Evolutionary conservation across 2,888 invertebrate genomes (phyloP).

Genomic region (Drosophila cognata): DNA sequence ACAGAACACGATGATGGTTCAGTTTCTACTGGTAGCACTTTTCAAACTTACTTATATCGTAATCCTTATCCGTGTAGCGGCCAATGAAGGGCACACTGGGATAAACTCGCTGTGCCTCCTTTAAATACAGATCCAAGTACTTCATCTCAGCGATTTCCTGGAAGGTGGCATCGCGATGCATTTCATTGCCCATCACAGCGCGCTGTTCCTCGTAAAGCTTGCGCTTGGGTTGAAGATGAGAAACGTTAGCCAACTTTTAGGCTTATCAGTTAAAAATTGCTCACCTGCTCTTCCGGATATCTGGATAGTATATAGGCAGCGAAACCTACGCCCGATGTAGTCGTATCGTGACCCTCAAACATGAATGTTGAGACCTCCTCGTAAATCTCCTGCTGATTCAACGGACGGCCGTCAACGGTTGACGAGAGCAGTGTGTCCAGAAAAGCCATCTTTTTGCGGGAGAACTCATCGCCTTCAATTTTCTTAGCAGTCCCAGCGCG

Average conservation of each 20-base stretch:
- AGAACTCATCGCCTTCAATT: conserved; percentile 45
- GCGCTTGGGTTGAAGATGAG: conserved; percentile 76
- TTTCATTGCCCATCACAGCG: conserved; percentile 83
- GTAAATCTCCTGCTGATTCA: conserved; percentile 78
- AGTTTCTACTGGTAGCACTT: background rate
- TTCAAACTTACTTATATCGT: conserved; percentile 72
- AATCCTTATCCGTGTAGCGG: conserved; percentile 71
- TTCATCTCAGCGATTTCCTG: conserved; percentile 82
- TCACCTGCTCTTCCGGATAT: conserved; percentile 86
- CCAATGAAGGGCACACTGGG: conserved; percentile 83
- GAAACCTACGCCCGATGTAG: conserved; percentile 87
- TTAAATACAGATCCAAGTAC: conserved; percentile 82
- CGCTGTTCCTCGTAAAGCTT: conserved; percentile 86
- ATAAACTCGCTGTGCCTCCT: conserved; percentile 81
- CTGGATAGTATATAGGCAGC: conserved; percentile 86
- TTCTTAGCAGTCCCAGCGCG: conserved; percentile 22
- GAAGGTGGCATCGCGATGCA: conserved; percentile 75
- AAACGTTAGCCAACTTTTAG: conserved; percentile 28
- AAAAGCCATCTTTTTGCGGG: conserved; percentile 78
- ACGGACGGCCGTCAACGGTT: conserved; percentile 73
- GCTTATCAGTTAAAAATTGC: conserved; percentile 29
- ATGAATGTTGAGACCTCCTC: conserved; percentile 84
- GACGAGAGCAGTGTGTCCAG: conserved; percentile 81
- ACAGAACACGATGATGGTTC: background rate
- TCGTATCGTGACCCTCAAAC: conserved; percentile 87